Evolutionary conservation across 2,888 invertebrate species (phyloP), one percentile per base, ranked within the genome.

Genomic region (Zaprionus obscuricornis): DNA sequence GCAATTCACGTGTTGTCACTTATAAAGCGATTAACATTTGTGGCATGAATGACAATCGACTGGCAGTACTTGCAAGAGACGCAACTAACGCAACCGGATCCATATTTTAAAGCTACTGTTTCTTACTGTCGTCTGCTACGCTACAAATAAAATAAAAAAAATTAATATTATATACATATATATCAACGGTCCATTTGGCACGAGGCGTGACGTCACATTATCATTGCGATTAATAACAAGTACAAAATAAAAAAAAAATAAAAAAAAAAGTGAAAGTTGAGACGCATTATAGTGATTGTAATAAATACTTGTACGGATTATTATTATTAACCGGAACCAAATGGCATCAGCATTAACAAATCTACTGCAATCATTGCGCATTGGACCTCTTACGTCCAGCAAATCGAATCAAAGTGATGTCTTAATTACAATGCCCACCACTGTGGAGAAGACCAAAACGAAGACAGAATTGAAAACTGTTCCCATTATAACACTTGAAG

Each of bases 401-500:
- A 75, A 75, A 31, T 10, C 66, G 2, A 42, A 27, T 0, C 0
- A 33, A 7, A 39, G 17, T 33, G 72, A 83, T 11, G 55, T 45
- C 0, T 34, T 75, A 2, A 40, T 79, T 2, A n/a, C n/a, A n/a
- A 29, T 68, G 17, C 59, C 78, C 22, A n/a, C n/a, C n/a, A 54
- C 39, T 7, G 37, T 56, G 18, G 72, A 71, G 37, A 60, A 58
- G 22, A 57, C 11, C 45, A 39, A 51, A 34, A 10, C 55, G 26
- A 40, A 74, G 52, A 11, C 37, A 16, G 42, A 74, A 22, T 7
- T 58, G 29, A 24, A 56, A 2, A 16, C 52, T 1, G 60, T 89
- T 18, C 82, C 85, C 3, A 87, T 87, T 68, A 94, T 95, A 47
- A 92, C 92, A n/a, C 91, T 97, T 45, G 92, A 94, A 42, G 94